Percentiles rank a stretch among this genome's conserved stretches.
These are phyloP conservation scores for Tortricodes alternella DNA, from an alignment of 2,888 invertebrate genomes.

Conservation along the genomic window DNA sequence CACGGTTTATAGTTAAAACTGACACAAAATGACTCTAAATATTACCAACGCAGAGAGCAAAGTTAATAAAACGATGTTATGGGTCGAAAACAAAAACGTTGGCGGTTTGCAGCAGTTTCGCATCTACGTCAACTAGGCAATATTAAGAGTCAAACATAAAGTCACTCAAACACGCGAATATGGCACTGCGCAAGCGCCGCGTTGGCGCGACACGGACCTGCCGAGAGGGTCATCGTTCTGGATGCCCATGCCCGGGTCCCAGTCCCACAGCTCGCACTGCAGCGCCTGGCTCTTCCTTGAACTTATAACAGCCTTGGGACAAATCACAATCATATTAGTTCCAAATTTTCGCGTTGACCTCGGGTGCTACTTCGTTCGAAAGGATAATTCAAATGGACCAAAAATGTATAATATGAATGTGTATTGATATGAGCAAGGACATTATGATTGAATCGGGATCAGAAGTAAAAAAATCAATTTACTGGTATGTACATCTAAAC, in stretches of 20 bases:
- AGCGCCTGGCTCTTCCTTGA: conserved; percentile 89
- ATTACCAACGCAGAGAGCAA: too few relatives aligned
- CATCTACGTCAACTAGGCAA: conserved; percentile 40
- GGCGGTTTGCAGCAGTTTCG: too few relatives aligned
- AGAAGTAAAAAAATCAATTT: not conserved
- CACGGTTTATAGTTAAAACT: conserved; percentile 37
- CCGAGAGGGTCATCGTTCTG: conserved; percentile 92
- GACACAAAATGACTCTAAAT: conserved; percentile 46
- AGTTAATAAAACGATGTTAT: too few relatives aligned
- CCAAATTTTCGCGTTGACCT: not conserved
- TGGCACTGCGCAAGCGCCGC: conserved; percentile 47
- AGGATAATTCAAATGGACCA: too few relatives aligned
- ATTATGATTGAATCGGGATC: not conserved
- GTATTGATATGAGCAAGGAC: not conserved
- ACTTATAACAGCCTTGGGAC: conserved; percentile 88
- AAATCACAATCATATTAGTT: conserved; percentile 58
- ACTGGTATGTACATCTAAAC: not conserved
- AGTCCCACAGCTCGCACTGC: conserved; percentile 91
- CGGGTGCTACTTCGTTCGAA: too few relatives aligned
- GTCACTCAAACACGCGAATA: conserved; percentile 47
- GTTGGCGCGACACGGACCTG: conserved; percentile 84
- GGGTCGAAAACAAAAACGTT: too few relatives aligned
- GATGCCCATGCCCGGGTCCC: conserved; percentile 91
- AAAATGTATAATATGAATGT: too few relatives aligned
- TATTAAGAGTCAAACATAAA: conserved; percentile 47